These are phyloP conservation scores for Drosophila persimilis DNA, from an alignment of 1,140 invertebrate genomes.

Conservation along the genomic window DNA sequence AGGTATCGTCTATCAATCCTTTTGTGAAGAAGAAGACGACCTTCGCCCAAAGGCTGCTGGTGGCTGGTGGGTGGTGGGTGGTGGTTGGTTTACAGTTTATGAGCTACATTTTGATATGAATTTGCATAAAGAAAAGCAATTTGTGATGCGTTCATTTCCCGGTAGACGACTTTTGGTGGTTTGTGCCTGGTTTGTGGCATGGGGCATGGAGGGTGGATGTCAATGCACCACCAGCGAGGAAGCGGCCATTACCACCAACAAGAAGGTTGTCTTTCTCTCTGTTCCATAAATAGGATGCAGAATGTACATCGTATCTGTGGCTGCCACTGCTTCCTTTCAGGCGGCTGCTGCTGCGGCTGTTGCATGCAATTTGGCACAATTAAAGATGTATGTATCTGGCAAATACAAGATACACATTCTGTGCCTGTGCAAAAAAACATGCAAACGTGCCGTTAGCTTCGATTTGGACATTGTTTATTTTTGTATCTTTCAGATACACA, in stretches of 20 bases:
- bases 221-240: not conserved
- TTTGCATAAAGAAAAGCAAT: not conserved
- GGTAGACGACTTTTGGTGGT: constrained; percentile 6
- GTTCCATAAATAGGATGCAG: too few relatives aligned
- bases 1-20: too few relatives aligned
- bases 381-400: constrained; percentile 50
- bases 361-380: constrained; percentile 66
- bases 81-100: too few relatives aligned
- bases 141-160: constrained; percentile 25
- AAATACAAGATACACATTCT: constrained; percentile 27
- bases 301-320: constrained; percentile 2
- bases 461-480: constrained; percentile 65
- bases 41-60: too few relatives aligned
- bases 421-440: constrained; percentile 31
- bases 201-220: constrained; percentile 33
- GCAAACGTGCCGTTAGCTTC: constrained; percentile 64
- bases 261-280: too few relatives aligned
- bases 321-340: too few relatives aligned
- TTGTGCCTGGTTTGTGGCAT: too few relatives aligned
- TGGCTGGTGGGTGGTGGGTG: too few relatives aligned
- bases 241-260: constrained; percentile 2
- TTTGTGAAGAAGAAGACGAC: too few relatives aligned
- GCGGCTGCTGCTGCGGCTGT: constrained; percentile 8
- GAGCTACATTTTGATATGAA: too few relatives aligned
- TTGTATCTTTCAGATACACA: constrained; percentile 54